Evolutionary conservation across 2,113 vertebrate species (phyloP).

Genomic region (Sturnira hondurensis): DNA sequence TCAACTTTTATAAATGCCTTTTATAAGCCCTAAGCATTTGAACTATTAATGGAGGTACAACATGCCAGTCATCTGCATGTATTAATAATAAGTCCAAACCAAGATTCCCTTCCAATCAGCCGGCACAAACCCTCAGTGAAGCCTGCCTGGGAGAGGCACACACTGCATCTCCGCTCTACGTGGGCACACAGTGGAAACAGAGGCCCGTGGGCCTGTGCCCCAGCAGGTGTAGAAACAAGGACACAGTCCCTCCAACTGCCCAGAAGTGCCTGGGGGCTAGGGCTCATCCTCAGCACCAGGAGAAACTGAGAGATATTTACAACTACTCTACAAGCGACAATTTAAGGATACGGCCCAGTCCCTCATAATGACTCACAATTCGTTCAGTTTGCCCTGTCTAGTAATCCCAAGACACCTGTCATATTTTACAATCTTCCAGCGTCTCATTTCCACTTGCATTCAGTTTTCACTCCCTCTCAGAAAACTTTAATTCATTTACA

Average conservation of each 20-base stretch:
- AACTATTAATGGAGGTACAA: background rate
- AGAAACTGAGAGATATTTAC: background rate
- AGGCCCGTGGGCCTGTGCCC: background rate
- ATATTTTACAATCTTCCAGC: background rate
- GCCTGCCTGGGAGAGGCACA: accelerated
- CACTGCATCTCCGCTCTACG: accelerated
- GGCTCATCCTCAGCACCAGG: background rate
- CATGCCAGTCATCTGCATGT: background rate
- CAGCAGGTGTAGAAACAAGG: background rate
- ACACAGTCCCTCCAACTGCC: no score
- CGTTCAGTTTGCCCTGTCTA: background rate
- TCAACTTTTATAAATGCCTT: background rate
- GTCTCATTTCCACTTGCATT: background rate
- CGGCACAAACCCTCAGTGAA: background rate
- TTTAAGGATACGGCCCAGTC: background rate
- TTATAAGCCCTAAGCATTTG: background rate
- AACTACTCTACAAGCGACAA: background rate
- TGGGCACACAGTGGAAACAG: background rate
- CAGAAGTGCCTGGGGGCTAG: background rate
- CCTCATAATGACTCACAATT: background rate
- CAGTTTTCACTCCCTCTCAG: background rate
- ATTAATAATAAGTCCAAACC: background rate
- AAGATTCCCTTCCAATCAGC: background rate
- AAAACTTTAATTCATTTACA: background rate
- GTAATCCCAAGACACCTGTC: background rate